These are phyloP conservation scores for Scaptomyza hsui DNA, from an alignment of 1,140 invertebrate species.

Conservation along the genomic window DNA sequence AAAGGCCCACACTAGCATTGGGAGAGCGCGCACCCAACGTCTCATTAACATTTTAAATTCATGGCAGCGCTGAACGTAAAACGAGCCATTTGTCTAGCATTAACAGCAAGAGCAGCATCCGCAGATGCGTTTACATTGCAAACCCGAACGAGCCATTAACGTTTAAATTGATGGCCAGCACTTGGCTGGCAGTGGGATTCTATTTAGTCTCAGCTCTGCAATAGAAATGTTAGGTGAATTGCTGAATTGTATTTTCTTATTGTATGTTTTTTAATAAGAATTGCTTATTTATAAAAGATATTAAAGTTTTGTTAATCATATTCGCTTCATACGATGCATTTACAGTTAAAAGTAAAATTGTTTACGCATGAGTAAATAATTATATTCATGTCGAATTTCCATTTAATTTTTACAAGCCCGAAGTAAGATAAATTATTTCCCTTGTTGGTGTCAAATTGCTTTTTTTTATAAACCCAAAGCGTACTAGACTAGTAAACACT, in stretches of 20 bases:
- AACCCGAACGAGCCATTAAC: conserved; percentile 60
- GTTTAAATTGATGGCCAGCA: conserved; percentile 67
- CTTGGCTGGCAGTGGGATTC: conserved; percentile 33
- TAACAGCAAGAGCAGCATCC: conserved; percentile 52
- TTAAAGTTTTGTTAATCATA: no score
- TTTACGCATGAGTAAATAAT: background rate
- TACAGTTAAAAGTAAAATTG: background rate
- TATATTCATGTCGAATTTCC: background rate
- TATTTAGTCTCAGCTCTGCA: conserved; percentile 31
- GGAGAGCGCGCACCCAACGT: conserved; percentile 49
- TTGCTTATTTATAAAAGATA: no score
- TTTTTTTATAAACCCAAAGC: background rate
- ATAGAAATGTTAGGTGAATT: conserved; percentile 27
- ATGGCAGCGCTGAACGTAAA: conserved; percentile 62
- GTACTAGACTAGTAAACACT: background rate
- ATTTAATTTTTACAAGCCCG: background rate
- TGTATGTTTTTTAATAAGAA: no score
- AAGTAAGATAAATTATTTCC: background rate
- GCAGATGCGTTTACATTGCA: conserved; percentile 49
- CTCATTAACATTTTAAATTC: conserved; percentile 74
- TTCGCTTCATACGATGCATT: background rate
- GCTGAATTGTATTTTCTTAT: background rate
- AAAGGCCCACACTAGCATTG: conserved; percentile 38
- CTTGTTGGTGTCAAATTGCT: background rate
- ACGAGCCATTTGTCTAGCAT: conserved; percentile 64